These are phyloP conservation scores for Pogonognathellus flavescens DNA, from an alignment of 1,140 invertebrate genomes.

Conservation along the genomic window DNA sequence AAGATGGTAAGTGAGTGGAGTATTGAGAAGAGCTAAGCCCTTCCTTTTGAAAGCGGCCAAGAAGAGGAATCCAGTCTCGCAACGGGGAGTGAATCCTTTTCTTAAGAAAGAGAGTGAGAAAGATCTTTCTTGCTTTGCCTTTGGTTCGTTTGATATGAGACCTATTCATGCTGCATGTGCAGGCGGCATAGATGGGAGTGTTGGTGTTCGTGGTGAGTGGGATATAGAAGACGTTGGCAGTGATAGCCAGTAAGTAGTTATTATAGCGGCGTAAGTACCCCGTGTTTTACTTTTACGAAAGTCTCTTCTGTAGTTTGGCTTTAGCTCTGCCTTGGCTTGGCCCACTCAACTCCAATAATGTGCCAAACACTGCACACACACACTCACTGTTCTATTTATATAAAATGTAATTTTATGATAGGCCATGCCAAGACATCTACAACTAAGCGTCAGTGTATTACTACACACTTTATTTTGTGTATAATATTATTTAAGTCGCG, in stretches of 20 bases:
- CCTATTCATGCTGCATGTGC: no score
- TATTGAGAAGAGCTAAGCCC: slow-evolving; percentile 23
- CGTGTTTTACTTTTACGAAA: not conserved
- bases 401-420: not conserved
- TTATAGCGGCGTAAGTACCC: not conserved
- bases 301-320: not conserved
- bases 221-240: not conserved
- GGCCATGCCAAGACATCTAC: no score
- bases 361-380: not conserved
- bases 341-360: not conserved
- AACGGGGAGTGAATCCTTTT: slow-evolving; percentile 54
- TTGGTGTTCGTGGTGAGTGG: no score
- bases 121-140: not conserved
- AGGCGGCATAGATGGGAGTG: no score
- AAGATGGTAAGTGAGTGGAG: not conserved
- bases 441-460: no score
- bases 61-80: slow-evolving; percentile 46
- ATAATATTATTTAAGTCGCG: no score
- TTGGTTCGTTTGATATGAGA: not conserved
- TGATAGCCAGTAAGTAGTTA: slow-evolving; percentile 26
- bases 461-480: no score
- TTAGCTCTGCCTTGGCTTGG: not conserved
- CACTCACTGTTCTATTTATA: not conserved
- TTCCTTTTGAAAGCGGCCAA: slow-evolving; percentile 36
- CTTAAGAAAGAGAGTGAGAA: slow-evolving; percentile 13